A percentile compares a stretch with the other conserved stretches of the same genome.
Conservation (phyloP, 2,888 invertebrate genomes). For the Cephus pulcher region DNA sequence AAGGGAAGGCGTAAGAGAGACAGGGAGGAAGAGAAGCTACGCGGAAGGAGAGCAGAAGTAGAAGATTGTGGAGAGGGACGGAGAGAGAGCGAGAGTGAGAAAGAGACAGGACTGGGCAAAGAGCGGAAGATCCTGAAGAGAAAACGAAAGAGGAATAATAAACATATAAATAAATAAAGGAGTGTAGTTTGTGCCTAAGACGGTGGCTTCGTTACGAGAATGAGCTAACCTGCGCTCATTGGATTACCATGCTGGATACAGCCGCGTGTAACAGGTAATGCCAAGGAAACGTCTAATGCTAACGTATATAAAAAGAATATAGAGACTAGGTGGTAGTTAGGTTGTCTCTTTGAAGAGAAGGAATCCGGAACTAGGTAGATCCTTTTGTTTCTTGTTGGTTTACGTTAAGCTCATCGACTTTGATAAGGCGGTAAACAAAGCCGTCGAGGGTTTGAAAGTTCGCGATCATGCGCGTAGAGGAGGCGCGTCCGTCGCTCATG, state of each 20-base stretch:
- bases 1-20: not conserved
- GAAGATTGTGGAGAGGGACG: not conserved
- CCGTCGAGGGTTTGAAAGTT: conserved; percentile 2
- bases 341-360: too few species aligned
- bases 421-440: conserved; percentile 9
- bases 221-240: conserved; percentile 17
- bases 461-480: too few species aligned
- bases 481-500: too few species aligned
- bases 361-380: too few species aligned
- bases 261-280: conserved; percentile 58
- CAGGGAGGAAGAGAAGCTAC: not conserved
- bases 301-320: too few species aligned
- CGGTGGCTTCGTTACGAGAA: not conserved
- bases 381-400: too few species aligned
- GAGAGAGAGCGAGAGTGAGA: not conserved
- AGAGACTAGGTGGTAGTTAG: too few species aligned
- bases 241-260: conserved; percentile 62
- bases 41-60: too few species aligned
- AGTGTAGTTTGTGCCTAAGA: not conserved
- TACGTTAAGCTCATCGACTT: conserved; percentile 6
- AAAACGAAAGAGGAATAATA: not conserved
- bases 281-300: too few species aligned
- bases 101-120: not conserved
- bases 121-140: not conserved
- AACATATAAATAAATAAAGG: too few species aligned